Conservation (phyloP, 2,888 invertebrate genomes). For the Rhimphoctona megacephalus region DNA sequence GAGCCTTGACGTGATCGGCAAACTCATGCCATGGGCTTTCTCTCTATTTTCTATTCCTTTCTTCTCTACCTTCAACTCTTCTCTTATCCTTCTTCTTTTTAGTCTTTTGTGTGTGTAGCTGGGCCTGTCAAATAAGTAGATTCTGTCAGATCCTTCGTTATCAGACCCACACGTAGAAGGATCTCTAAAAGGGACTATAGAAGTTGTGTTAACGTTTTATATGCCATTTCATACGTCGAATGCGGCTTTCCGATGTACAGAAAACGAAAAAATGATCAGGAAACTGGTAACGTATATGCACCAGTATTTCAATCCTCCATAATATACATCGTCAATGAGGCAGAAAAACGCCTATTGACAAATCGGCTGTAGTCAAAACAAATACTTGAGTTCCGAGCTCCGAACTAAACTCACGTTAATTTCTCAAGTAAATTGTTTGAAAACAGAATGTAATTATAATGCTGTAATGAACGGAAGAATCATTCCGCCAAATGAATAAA, state of each 20-base stretch:
- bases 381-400: not conserved
- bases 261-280: not conserved
- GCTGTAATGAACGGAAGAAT: not conserved
- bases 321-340: not conserved
- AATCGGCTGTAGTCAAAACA: not conserved
- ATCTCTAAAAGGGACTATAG: not conserved
- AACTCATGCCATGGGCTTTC: constrained; percentile 76
- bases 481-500: not conserved
- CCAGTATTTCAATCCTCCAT: no score
- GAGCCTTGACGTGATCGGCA: constrained; percentile 82
- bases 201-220: not conserved
- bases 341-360: not conserved
- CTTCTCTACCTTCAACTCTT: not conserved
- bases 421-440: not conserved
- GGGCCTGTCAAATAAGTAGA: constrained; percentile 6
- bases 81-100: not conserved
- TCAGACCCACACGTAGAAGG: not conserved
- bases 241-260: not conserved
- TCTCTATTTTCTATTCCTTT: constrained; percentile 41
- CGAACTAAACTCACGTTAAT: not conserved
- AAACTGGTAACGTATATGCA: not conserved
- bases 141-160: constrained; percentile 14
- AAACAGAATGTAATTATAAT: not conserved
- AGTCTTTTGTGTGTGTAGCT: constrained; percentile 1
- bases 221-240: not conserved